Evolutionary conservation across 2,797 vertebrate genomes (phyloP).

Genomic region (Coilia nasus): DNA sequence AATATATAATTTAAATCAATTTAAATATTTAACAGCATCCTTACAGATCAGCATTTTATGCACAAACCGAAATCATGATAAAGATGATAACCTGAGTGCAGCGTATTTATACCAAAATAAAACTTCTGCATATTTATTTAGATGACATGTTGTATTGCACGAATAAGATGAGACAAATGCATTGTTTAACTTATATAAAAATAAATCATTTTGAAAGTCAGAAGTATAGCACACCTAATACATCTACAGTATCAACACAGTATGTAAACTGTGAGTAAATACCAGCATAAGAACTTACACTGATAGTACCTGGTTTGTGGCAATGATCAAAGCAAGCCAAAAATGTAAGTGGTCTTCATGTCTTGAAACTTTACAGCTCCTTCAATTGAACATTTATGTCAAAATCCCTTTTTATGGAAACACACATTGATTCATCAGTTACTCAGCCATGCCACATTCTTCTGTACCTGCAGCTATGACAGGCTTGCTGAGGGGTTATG

Average conservation of each 20-base stretch:
- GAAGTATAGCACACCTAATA: constrained; percentile 18
- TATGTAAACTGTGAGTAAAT: constrained; percentile 1
- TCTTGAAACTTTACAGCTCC: background rate
- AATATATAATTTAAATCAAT: background rate
- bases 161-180: background rate
- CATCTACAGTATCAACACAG: constrained; percentile 21
- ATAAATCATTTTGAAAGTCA: constrained; percentile 3
- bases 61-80: background rate
- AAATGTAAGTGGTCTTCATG: constrained; percentile 8
- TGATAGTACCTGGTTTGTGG: constrained; percentile 20
- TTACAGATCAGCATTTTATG: background rate
- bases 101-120: constrained; percentile 15
- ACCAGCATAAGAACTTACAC: constrained; percentile 16
- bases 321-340: constrained; percentile 5
- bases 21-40: constrained; percentile 19
- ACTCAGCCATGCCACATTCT: background rate
- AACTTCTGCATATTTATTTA: constrained; percentile 11
- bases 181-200: constrained; percentile 3
- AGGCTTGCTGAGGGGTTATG: background rate
- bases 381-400: background rate
- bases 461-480: too few species aligned
- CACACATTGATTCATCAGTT: background rate
- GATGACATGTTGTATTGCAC: constrained; percentile 15
- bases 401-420: background rate
- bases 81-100: constrained; percentile 11